Evolutionary conservation across 2,888 invertebrate genomes (phyloP).

Genomic region (Drosophila paramelanica): DNA sequence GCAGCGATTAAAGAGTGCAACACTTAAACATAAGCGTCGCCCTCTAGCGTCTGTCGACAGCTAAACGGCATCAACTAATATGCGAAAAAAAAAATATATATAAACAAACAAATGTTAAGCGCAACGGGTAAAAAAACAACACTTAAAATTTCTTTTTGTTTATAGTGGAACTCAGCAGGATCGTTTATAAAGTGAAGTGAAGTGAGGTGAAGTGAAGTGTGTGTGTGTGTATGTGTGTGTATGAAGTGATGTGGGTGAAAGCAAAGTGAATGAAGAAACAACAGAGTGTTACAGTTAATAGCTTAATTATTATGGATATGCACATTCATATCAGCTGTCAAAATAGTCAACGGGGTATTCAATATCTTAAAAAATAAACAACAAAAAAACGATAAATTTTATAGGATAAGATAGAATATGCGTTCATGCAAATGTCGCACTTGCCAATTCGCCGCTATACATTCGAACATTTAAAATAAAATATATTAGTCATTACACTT

Average conservation of each 20-base stretch:
- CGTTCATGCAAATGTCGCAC: background rate
- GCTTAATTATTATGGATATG: slow-evolving; percentile 4
- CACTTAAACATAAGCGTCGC: slow-evolving; percentile 42
- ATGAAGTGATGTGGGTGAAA: slow-evolving; percentile 55
- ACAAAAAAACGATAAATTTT: background rate
- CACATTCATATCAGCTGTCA: slow-evolving; percentile 1
- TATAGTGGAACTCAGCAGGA: slow-evolving; percentile 31
- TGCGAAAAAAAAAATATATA: slow-evolving; percentile 24
- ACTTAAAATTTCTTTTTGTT: slow-evolving; percentile 12
- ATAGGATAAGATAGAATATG: background rate
- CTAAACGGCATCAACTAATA: slow-evolving; percentile 7
- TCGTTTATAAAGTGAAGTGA: slow-evolving; percentile 29
- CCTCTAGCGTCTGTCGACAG: slow-evolving; percentile 30
- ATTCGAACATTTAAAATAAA: background rate
- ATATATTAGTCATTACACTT: slow-evolving; percentile 1
- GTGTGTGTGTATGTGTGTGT: slow-evolving; percentile 22
- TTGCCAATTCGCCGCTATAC: slow-evolving; percentile 16
- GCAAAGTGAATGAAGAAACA: slow-evolving; percentile 4
- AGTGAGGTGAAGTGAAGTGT: background rate
- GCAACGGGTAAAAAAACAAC: slow-evolving; percentile 28
- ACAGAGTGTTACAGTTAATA: slow-evolving; percentile 6
- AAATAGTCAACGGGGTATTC: background rate
- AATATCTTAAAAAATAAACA: too few relatives aligned
- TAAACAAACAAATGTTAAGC: slow-evolving; percentile 42
- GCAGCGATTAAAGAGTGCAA: slow-evolving; percentile 12